Percentiles rank a stretch among this genome's conserved stretches.
phyloP scores from a whole-genome alignment of 2,113 vertebrate genomes.

The Phocoena sinus region DNA sequence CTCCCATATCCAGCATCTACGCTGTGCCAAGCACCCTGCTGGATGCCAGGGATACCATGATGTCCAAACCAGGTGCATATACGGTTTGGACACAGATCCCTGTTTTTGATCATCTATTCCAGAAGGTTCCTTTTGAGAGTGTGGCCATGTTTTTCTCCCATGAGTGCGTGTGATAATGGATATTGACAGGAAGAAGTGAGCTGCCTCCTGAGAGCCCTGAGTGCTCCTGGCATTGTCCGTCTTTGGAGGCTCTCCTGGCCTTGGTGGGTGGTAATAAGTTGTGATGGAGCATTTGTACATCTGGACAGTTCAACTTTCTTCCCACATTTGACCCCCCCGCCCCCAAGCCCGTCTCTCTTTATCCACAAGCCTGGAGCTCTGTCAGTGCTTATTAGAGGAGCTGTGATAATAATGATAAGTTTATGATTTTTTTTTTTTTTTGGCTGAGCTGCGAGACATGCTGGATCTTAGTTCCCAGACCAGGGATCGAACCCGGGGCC shows the following conservation, averaged over 20 bases:
- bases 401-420: background rate
- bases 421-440: no score
- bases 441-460: no score
- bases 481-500: no score
- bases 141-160: background rate
- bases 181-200: no score
- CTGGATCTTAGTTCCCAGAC: no score
- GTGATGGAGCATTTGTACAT: background rate
- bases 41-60: background rate
- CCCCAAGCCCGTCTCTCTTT: background rate
- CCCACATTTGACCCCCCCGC: background rate
- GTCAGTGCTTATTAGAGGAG: background rate
- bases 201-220: background rate
- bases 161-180: background rate
- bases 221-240: fast-evolving
- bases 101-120: background rate
- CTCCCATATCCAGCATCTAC: background rate
- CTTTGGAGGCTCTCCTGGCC: background rate
- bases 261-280: background rate
- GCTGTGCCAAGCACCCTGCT: background rate
- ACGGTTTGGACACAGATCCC: background rate
- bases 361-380: background rate
- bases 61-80: background rate
- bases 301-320: background rate
- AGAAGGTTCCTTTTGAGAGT: background rate